Base-by-base conservation (phyloP, 2,888 invertebrate species). In the Hyles lineata region DNA sequence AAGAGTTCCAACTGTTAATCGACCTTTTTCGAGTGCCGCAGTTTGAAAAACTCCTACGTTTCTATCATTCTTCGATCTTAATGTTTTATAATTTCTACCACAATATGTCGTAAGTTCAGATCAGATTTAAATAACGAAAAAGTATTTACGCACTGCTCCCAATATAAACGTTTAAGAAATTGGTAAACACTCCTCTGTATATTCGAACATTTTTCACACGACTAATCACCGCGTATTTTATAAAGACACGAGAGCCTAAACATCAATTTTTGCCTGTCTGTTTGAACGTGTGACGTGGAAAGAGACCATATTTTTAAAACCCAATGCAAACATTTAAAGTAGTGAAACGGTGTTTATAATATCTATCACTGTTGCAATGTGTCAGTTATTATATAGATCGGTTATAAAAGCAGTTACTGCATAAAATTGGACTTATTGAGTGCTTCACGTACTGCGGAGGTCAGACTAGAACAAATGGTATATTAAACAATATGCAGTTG, bases 211-310 rank as follows among this genome's bases (percentile, higher is more conserved):
- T 67, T 21, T 43, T 11, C 21, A 43, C 1, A 15, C 43, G 43
- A 43, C 43, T 43, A 67, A 67, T 67, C 23, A 43, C 21, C 43
- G 35, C 63, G n/a, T 43, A 67, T 11, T 67, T 67, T 43, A 67
- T 43, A 21, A 23, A 67, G 63, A 67, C 63, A 67, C 23, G 63
- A 67, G 21, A 21, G 43, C 43, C 43, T 23, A 29, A 63, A 35
- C 43, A 21, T 32, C 21, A 15, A 35, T 21, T 11, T 67, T 50
- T 67, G 43, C 32, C 43, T 9, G 43, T 43, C 21, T 50, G 63
- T 21, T n/a, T 35, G 35, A 35, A 19, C 63, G 11, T 6, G 43
- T 67, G 63, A 43, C 63, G 43, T n/a, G 15, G 6, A 35, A 63
- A 43, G 3, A 0, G 21, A 21, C 15, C 23, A 15, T 67, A 43